These are phyloP conservation scores for Coptodon bakossiorum DNA, from an alignment of 2,113 vertebrate species.

Conservation along the genomic window DNA sequence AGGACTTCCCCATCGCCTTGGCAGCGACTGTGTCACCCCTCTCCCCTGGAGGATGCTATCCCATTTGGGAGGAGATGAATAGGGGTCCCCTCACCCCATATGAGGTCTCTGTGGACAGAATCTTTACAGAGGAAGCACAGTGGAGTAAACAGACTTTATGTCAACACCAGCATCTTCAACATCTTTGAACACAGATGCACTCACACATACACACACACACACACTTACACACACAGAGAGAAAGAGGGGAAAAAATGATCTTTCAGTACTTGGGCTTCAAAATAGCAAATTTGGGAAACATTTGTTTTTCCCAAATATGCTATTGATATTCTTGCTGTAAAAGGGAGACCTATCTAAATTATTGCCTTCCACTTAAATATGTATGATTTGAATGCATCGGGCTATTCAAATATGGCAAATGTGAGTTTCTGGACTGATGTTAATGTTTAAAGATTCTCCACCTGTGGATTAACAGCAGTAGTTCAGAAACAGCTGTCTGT, in stretches of 20 bases:
- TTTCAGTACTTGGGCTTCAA: not conserved
- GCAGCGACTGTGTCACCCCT: slow-evolving; percentile 63
- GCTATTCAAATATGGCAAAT: not conserved
- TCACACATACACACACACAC: not conserved
- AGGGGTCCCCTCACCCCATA: slow-evolving; percentile 64
- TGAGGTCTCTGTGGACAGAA: slow-evolving; percentile 63
- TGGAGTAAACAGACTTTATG: slow-evolving; percentile 64
- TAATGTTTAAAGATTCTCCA: not conserved
- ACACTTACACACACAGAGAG: not conserved
- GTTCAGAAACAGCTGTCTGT: not conserved
- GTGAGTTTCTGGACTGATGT: not conserved
- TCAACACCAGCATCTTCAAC: slow-evolving; percentile 52
- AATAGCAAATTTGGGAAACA: not conserved
- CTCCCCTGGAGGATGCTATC: slow-evolving; percentile 69
- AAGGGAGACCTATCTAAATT: not conserved
- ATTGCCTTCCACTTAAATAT: not conserved
- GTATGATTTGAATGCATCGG: not conserved
- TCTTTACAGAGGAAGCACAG: slow-evolving; percentile 54
- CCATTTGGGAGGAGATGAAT: slow-evolving; percentile 71
- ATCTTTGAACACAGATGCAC: not conserved
- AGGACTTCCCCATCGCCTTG: slow-evolving; percentile 68
- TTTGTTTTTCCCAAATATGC: not conserved
- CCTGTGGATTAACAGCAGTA: not conserved
- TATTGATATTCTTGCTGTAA: not conserved
- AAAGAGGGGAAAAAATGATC: not conserved